phyloP scores from a whole-genome alignment of 2,113 vertebrate genomes.

The Ranitomeya imitator region DNA sequence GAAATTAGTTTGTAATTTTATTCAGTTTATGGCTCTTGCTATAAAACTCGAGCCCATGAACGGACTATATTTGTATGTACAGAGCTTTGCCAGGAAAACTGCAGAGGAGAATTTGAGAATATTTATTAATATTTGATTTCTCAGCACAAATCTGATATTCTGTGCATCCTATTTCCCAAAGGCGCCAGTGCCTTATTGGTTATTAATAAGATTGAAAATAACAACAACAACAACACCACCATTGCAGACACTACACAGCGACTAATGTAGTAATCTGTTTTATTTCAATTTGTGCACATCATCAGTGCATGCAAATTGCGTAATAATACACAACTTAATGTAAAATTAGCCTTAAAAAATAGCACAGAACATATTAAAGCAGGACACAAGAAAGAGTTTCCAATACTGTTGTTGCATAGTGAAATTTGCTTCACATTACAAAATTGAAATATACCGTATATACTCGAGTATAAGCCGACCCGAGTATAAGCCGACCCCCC shows the following conservation, averaged over 20 bases:
- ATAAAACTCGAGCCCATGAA: neutral
- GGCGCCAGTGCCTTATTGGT: slow-evolving; percentile 36
- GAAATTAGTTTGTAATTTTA: neutral
- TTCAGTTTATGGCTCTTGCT: neutral
- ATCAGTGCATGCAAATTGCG: slow-evolving; percentile 22
- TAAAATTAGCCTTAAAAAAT: slow-evolving; percentile 26
- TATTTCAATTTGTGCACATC: slow-evolving; percentile 20
- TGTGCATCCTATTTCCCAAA: slow-evolving; percentile 28
- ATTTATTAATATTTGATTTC: slow-evolving; percentile 49
- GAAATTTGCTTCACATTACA: neutral
- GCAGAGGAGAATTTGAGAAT: slow-evolving; percentile 31
- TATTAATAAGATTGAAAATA: slow-evolving; percentile 43
- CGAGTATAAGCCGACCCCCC: too few relatives aligned
- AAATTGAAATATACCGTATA: neutral
- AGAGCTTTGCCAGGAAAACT: slow-evolving; percentile 28
- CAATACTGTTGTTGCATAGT: neutral
- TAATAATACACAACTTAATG: neutral
- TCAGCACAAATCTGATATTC: slow-evolving; percentile 31
- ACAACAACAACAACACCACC: slow-evolving; percentile 23
- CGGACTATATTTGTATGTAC: neutral
- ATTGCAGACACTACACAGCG: neutral
- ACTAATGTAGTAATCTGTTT: slow-evolving; percentile 33
- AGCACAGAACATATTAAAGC: slow-evolving; percentile 3
- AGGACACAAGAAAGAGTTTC: neutral
- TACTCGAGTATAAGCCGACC: too few relatives aligned